Conservation (phyloP, 2,888 invertebrate species). For the Oscheius sp. region DNA sequence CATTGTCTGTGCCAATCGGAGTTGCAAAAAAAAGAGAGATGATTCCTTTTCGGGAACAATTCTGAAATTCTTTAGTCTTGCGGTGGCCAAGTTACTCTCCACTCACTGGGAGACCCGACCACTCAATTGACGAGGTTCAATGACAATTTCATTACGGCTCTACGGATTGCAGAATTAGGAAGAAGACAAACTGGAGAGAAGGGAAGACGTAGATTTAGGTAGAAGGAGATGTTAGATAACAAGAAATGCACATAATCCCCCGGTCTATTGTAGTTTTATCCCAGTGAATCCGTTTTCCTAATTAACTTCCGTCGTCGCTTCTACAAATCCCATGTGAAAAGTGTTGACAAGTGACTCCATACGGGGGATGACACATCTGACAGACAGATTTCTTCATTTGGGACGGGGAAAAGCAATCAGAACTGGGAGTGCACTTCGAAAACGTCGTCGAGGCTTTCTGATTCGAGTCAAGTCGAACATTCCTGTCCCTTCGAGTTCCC, state of each 20-base stretch:
- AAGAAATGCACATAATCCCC: too few relatives aligned
- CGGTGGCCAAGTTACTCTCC: neutral
- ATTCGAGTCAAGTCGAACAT: too few relatives aligned
- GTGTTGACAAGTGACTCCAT: constrained; percentile 19
- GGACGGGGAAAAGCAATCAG: too few relatives aligned
- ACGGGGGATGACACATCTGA: neutral
- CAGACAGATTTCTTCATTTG: constrained; percentile 9
- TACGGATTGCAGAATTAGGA: constrained; percentile 3
- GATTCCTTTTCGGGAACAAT: neutral
- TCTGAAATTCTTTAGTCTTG: neutral
- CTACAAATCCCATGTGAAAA: neutral
- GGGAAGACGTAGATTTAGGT: neutral
- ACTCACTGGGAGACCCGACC: constrained; percentile 2
- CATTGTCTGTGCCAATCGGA: constrained; percentile 22
- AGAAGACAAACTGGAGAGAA: neutral
- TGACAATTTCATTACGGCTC: constrained; percentile 32
- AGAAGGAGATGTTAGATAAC: neutral
- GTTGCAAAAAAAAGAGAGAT: neutral
- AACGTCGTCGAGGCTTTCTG: too few relatives aligned
- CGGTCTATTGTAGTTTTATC: too few relatives aligned
- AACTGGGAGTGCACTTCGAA: too few relatives aligned
- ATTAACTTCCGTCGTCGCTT: neutral
- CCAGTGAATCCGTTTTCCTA: neutral
- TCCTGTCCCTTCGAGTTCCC: too few relatives aligned
- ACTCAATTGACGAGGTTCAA: constrained; percentile 31